These are phyloP conservation scores for Scaptomyza graminum DNA, from an alignment of 1,140 invertebrate species.

Conservation along the genomic window DNA sequence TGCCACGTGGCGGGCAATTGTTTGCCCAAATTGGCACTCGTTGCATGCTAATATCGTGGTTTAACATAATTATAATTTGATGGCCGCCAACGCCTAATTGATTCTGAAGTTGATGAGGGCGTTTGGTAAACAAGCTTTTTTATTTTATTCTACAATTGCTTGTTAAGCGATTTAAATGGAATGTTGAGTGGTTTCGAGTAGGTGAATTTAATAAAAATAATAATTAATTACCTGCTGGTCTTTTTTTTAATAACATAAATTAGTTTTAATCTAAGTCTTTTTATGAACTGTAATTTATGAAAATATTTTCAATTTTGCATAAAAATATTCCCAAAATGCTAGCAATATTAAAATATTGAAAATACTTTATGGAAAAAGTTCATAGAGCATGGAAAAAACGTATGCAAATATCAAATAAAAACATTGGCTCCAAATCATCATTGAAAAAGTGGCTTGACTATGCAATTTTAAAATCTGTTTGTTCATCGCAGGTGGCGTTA, in stretches of 20 bases:
- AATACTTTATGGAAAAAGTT: neutral
- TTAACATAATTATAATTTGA: constrained; percentile 46
- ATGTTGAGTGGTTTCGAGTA: too few species aligned
- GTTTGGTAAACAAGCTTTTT: neutral
- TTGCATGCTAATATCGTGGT: constrained; percentile 43
- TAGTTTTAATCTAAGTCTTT: too few species aligned
- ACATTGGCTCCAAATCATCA: neutral
- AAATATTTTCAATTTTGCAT: neutral
- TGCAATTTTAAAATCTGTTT: neutral
- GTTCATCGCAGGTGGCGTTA: neutral
- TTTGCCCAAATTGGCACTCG: constrained; percentile 30
- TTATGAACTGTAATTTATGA: too few species aligned
- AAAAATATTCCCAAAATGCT: neutral
- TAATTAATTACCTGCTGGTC: too few species aligned
- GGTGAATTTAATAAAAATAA: too few species aligned
- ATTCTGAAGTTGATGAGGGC: constrained; percentile 28
- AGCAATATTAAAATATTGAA: neutral
- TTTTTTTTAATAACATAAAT: too few species aligned
- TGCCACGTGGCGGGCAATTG: constrained; percentile 24
- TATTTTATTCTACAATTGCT: neutral
- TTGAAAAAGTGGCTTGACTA: neutral
- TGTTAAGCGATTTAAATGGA: neutral
- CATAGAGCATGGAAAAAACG: neutral
- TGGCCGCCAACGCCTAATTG: constrained; percentile 32
- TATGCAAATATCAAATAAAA: neutral